Base-by-base conservation (phyloP, 2,888 invertebrate genomes). In the Pachydiplax longipennis region DNA sequence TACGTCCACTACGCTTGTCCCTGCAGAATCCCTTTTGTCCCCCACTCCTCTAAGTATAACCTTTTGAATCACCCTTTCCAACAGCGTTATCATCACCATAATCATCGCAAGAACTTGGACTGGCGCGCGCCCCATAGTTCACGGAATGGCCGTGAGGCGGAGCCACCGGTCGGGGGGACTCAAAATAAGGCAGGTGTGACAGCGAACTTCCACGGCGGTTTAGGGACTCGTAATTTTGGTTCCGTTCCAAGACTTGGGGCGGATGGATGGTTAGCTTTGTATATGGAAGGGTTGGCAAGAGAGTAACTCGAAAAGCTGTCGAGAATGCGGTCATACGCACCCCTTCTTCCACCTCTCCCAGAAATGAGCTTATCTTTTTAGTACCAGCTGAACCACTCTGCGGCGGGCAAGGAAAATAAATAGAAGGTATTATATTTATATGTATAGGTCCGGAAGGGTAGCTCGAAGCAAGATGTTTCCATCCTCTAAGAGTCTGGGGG, bases 61-160 rank as follows among this genome's bases (percentile, higher is more conserved):
- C 65, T 61, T 87, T 87, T 65, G 87, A 87, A 65, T 87, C 83
- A 83, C 83, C 83, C 83, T 83, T 83, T 83, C 35, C 37, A 65
- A 37, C 87, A 22, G 4, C 40, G 65, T 18, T 87, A 87, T 87
- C 87, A 87, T n/a, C 58, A 1, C 87, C 87, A 87, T 87, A 58
- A 61, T 61, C 87, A 87, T 87, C 87, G n/a, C 37, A 65, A 65
- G 87, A 61, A 87, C 53, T 31, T 13, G 10, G 58, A 40, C 81
- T 40, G 35, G 15, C 87, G 25, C 31, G 61, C 35, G 87, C 31
- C 40, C 18, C 22, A 31, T 73, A 87, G 87, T 87, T 87, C 87
- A 10, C 3, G 37, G 61, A 65, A n/a, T 10, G 6, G 61, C 40
- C 87, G 40, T 40, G 35, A 2, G 25, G 61, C 1, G 87, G 37